Evolutionary conservation across 1,140 invertebrate species (phyloP).

Genomic region (Polypedilum pembai): DNA sequence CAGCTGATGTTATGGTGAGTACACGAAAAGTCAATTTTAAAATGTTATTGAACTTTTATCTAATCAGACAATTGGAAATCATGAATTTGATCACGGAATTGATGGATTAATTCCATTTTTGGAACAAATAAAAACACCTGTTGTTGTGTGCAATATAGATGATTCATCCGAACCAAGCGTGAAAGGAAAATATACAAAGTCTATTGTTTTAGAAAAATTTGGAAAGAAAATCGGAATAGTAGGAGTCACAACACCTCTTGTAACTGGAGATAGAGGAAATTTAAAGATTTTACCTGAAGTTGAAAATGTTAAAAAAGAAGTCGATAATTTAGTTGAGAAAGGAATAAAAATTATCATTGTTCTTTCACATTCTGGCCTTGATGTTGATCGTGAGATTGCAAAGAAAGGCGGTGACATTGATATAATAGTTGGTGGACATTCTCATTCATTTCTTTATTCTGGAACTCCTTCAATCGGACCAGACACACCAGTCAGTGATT

Average conservation of each 20-base stretch:
- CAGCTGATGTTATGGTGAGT: slow-evolving; percentile 59
- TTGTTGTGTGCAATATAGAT: slow-evolving; percentile 72
- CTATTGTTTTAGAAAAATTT: slow-evolving; percentile 49
- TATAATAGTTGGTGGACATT: slow-evolving; percentile 81
- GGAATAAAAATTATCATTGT: slow-evolving; percentile 71
- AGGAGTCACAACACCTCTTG: slow-evolving; percentile 51
- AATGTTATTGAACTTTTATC: too few relatives aligned
- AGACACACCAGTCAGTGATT: slow-evolving; percentile 49
- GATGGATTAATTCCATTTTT: slow-evolving; percentile 67
- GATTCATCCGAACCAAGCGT: slow-evolving; percentile 59
- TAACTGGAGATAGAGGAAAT: slow-evolving; percentile 51
- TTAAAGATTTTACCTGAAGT: slow-evolving; percentile 61
- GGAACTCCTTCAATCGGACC: slow-evolving; percentile 46
- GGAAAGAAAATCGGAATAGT: slow-evolving; percentile 70
- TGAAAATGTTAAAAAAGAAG: slow-evolving; percentile 55
- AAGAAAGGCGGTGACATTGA: slow-evolving; percentile 55
- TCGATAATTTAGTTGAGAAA: slow-evolving; percentile 49
- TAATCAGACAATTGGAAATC: slow-evolving; percentile 62
- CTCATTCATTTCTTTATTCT: slow-evolving; percentile 68
- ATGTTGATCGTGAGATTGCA: slow-evolving; percentile 64
- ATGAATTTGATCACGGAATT: slow-evolving; percentile 79
- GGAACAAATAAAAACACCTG: slow-evolving; percentile 50
- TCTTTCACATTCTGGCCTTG: slow-evolving; percentile 67
- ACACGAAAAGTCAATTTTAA: too few relatives aligned
- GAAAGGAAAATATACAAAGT: slow-evolving; percentile 52